These are phyloP conservation scores for Tokudaia tokunoshimensis DNA, from an alignment of 2,797 vertebrate genomes.

Conservation along the genomic window DNA sequence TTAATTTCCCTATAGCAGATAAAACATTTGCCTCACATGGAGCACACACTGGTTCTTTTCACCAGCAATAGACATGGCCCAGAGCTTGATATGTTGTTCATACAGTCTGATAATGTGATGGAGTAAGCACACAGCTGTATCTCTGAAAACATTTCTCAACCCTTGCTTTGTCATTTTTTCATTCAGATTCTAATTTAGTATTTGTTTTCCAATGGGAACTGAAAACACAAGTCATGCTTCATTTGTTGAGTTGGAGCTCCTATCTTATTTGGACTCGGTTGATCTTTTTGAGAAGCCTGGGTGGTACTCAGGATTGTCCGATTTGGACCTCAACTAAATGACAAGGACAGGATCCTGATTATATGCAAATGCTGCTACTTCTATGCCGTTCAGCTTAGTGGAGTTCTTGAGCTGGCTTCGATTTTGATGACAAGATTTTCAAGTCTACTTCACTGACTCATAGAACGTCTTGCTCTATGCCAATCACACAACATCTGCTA, in stretches of 20 bases:
- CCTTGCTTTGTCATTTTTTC: not conserved
- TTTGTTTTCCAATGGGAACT: not conserved
- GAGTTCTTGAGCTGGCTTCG: not conserved
- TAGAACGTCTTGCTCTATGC: not conserved
- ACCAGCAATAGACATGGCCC: not conserved
- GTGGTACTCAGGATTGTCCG: not conserved
- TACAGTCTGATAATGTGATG: not conserved
- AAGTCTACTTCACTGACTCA: not conserved
- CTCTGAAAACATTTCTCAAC: not conserved
- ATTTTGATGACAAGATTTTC: constrained; percentile 28
- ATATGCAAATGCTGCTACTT: not conserved
- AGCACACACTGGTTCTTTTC: not conserved
- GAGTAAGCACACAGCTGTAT: not conserved
- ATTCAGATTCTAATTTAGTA: not conserved
- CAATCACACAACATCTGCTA: not conserved
- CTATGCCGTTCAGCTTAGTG: not conserved
- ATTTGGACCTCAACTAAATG: not conserved
- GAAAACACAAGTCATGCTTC: not conserved
- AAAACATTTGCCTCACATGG: not conserved
- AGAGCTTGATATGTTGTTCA: not conserved
- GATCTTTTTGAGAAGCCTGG: not conserved
- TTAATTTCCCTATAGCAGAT: not conserved
- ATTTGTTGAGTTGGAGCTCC: not conserved
- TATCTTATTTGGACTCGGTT: not conserved
- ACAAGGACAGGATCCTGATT: not conserved